phyloP scores from a whole-genome alignment of 2,797 vertebrate genomes.

The Meriones psammophilus region DNA sequence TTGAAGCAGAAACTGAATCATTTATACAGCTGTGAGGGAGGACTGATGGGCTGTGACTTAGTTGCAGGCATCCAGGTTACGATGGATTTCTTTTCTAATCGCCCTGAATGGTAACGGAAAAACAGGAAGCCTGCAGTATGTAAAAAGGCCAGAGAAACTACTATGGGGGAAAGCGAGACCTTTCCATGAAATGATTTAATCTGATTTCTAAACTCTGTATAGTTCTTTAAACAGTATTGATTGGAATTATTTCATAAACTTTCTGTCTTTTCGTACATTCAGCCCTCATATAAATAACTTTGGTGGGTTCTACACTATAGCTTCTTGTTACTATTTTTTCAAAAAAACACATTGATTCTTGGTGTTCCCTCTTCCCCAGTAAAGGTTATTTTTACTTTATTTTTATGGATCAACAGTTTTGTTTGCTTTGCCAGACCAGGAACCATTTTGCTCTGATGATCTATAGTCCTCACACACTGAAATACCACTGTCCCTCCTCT shows the following conservation, averaged over 20 bases:
- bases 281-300: constrained; percentile 33
- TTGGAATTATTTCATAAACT: constrained; percentile 12
- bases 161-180: not conserved
- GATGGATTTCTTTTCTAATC: constrained; percentile 47
- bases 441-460: not conserved
- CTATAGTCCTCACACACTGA: not conserved
- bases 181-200: constrained; percentile 3
- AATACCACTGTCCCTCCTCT: not conserved
- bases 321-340: not conserved
- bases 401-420: constrained; percentile 57
- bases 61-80: constrained; percentile 49
- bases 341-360: not conserved
- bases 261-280: not conserved
- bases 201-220: not conserved
- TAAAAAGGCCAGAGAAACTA: constrained; percentile 37
- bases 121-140: not conserved
- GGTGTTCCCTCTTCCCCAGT: constrained; percentile 6
- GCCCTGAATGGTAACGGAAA: not conserved
- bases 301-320: not conserved
- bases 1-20: constrained; percentile 49
- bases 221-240: constrained; percentile 21
- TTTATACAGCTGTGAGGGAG: constrained; percentile 35
- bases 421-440: constrained; percentile 22
- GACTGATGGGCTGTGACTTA: constrained; percentile 37
- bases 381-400: constrained; percentile 54